Evolutionary conservation across 2,113 vertebrate species (phyloP).

Genomic region (Equus quagga): DNA sequence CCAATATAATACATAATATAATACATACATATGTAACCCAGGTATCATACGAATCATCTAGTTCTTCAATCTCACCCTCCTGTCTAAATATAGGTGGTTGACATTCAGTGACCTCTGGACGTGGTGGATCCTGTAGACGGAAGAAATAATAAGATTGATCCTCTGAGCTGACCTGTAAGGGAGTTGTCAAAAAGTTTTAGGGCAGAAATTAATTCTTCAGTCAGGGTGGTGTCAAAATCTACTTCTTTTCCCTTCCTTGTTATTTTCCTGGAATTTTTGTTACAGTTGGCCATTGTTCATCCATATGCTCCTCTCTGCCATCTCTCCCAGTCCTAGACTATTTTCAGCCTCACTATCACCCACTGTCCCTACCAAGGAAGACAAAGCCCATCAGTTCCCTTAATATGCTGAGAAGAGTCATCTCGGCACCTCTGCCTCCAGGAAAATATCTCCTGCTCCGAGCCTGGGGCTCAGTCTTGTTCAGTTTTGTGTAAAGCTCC

Average conservation of each 20-base stretch:
- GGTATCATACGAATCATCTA: neutral
- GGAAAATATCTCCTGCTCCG: neutral
- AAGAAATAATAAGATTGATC: neutral
- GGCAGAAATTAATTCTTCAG: neutral
- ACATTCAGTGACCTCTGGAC: neutral
- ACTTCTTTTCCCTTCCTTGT: neutral
- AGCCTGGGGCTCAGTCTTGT: neutral
- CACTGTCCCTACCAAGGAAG: neutral
- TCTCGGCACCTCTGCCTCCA: neutral
- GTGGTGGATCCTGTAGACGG: neutral
- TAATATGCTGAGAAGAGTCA: neutral
- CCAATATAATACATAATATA: neutral
- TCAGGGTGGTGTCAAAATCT: neutral
- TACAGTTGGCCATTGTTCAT: neutral
- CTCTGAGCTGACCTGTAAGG: neutral
- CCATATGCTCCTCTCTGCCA: neutral
- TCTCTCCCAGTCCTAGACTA: neutral
- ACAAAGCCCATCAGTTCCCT: neutral
- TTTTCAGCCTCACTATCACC: neutral
- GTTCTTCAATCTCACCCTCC: neutral
- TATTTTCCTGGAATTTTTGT: neutral
- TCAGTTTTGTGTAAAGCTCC: neutral
- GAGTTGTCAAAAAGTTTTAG: neutral
- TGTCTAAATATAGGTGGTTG: neutral
- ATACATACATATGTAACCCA: neutral